A percentile compares a stretch with the other conserved stretches of the same genome.
phyloP scores from a whole-genome alignment of 2,797 vertebrate species.

The Cryptoblepharus egeriae region DNA sequence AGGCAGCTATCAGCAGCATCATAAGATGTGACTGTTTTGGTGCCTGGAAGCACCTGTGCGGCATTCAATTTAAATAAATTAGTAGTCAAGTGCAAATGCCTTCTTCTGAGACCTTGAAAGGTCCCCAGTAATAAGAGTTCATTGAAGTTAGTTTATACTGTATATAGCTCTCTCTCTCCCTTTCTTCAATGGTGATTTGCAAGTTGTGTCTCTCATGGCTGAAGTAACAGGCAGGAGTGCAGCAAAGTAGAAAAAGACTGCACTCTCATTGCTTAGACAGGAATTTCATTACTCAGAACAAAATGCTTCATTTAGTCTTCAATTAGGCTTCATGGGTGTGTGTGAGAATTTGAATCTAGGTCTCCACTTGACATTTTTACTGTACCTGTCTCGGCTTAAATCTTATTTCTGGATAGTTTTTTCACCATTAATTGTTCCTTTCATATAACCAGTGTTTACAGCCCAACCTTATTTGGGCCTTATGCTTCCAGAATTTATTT shows the following conservation, averaged over 20 bases:
- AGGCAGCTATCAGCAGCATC: conserved; percentile 12
- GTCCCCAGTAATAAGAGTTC: neutral
- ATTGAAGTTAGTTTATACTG: conserved; percentile 11
- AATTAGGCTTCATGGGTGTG: neutral
- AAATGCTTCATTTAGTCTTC: neutral
- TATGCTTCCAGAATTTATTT: no score
- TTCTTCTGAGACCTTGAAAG: conserved; percentile 28
- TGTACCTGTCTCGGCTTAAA: neutral
- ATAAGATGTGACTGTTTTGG: conserved; percentile 38
- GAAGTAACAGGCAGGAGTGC: neutral
- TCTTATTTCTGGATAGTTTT: neutral
- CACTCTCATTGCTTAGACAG: conserved; percentile 2
- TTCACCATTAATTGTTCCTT: neutral
- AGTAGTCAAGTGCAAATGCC: neutral
- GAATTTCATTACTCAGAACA: neutral
- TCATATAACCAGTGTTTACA: neutral
- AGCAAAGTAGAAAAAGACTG: neutral
- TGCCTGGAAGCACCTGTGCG: conserved; percentile 13
- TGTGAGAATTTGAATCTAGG: no score
- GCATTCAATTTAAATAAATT: conserved; percentile 48
- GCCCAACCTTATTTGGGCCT: no score
- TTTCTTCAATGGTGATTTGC: neutral
- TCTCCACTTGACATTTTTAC: neutral
- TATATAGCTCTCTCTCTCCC: neutral
- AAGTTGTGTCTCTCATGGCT: neutral